Conservation (phyloP, 2,888 invertebrate species). For the Harpalus rufipes region DNA sequence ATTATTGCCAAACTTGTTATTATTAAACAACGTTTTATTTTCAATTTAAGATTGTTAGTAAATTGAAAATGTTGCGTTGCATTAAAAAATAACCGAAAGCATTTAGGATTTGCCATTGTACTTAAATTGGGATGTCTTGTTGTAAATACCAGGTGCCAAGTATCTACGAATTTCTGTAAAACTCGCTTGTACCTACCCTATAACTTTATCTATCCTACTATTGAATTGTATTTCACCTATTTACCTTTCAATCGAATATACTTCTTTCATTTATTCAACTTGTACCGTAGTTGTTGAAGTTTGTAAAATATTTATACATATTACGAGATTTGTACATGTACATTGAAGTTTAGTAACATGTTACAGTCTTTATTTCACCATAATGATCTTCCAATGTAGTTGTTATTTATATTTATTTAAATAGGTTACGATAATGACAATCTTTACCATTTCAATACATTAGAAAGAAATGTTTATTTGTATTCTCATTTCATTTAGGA, state of each 20-base stretch:
- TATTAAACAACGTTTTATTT: conserved; percentile 1
- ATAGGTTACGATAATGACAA: conserved; percentile 54
- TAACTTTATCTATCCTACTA: conserved; percentile 49
- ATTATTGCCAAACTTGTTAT: background rate
- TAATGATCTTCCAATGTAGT: conserved; percentile 61
- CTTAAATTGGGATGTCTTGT: conserved; percentile 35
- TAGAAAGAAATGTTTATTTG: conserved; percentile 11
- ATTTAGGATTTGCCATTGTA: conserved; percentile 26
- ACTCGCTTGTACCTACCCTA: conserved; percentile 35
- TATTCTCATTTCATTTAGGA: background rate
- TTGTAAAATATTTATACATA: conserved; percentile 63
- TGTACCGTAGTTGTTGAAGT: conserved; percentile 60
- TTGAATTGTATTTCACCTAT: conserved; percentile 49
- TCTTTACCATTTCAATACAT: conserved; percentile 10
- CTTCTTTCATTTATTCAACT: conserved; percentile 49
- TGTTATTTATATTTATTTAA: conserved; percentile 48
- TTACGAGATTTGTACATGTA: conserved; percentile 44
- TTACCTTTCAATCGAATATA: conserved; percentile 51
- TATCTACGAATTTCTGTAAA: conserved; percentile 43
- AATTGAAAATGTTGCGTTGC: background rate
- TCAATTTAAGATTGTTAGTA: background rate
- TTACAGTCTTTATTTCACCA: conserved; percentile 35
- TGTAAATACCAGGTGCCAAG: conserved; percentile 29
- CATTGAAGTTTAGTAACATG: conserved; percentile 19
- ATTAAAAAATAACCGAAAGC: background rate